Evolutionary conservation across 1,140 invertebrate species (phyloP), one percentile per base, ranked within the genome.

Genomic region (Caenorhabditis remanei): DNA sequence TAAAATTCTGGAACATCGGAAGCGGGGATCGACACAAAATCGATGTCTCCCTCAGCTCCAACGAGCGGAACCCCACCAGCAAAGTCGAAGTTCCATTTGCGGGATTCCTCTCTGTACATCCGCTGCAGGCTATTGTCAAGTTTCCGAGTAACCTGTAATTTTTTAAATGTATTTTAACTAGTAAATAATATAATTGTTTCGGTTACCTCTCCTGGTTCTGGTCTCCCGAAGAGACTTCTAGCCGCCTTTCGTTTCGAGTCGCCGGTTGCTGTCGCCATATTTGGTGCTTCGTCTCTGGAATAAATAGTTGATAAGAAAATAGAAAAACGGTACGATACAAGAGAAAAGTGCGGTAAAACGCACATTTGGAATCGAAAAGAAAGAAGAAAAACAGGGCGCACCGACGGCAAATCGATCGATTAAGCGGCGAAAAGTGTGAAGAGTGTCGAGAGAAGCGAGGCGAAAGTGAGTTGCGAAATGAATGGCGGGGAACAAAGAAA

Each of bases 371-470:
- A 32, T 50, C 46, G 21, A 46, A 79, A 79, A 40, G 24, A 53
- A 79, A 79, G 43, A 79, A 24, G n/a, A 53, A 40, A 79, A 79
- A 79, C 43, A 79, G 21, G 50, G 46, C 14, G 46, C 71, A n/a
- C 71, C 46, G 71, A 46, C 71, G 71, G 71, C 71, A 50, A 41
- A 79, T 79, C 71, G 71, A 79, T 79, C 71, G 71, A 79, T 79
- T 50, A 79, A 21, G 71, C 71, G 71, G 46, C 71, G 24, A 50
- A 50, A 71, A 50, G 71, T 50, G 71, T 79, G 71, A 21, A 50
- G 71, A 53, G 71, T 48, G 71, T 4, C 46, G 71, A 79, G 71
- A 79, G 71, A 79, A 79, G 14, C 46, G 71, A 79, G 71, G 53
- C 14, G 71, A 79, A 48, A 53, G 71, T 24, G 71, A 79, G 71